A percentile compares a stretch with the other conserved stretches of the same genome.
These are phyloP conservation scores for Brachionus calyciflorus DNA, from an alignment of 1,140 invertebrate species.

Conservation along the genomic window DNA sequence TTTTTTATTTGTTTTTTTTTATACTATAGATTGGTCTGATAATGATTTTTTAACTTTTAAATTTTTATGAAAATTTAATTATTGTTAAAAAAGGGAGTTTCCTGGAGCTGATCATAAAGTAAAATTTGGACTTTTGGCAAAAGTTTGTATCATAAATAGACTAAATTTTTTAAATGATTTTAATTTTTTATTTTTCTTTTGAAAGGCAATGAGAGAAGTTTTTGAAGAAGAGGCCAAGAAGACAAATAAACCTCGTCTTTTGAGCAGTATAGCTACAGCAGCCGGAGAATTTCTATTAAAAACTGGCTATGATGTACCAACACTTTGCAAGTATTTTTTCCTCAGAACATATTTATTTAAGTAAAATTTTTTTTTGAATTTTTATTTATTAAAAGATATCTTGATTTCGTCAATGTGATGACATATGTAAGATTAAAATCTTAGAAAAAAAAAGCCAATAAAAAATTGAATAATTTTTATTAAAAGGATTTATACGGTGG, in stretches of 20 bases:
- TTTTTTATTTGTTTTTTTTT: no score
- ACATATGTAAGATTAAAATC: constrained; percentile 30
- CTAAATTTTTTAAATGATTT: no score
- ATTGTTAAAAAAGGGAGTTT: constrained; percentile 44
- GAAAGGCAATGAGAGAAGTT: constrained; percentile 69
- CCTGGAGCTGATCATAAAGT: constrained; percentile 9
- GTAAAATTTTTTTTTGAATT: no score
- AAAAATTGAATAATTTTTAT: not conserved
- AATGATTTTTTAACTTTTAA: not conserved
- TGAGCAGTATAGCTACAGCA: constrained; percentile 65
- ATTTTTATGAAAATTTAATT: not conserved
- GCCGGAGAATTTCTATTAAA: constrained; percentile 61
- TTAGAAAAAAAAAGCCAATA: no score
- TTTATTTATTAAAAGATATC: not conserved
- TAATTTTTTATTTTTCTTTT: no score
- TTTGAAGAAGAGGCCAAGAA: constrained; percentile 66
- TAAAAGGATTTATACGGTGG: constrained; percentile 45
- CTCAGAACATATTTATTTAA: no score
- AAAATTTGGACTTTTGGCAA: constrained; percentile 43
- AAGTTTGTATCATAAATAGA: not conserved
- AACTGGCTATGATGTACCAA: constrained; percentile 64
- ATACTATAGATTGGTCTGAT: no score
- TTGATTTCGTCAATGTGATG: constrained; percentile 47
- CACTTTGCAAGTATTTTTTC: constrained; percentile 63
- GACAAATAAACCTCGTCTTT: constrained; percentile 54